Evolutionary conservation across 2,888 invertebrate species (phyloP), one percentile per base, ranked within the genome.

Genomic region (Prosapia bicincta): DNA sequence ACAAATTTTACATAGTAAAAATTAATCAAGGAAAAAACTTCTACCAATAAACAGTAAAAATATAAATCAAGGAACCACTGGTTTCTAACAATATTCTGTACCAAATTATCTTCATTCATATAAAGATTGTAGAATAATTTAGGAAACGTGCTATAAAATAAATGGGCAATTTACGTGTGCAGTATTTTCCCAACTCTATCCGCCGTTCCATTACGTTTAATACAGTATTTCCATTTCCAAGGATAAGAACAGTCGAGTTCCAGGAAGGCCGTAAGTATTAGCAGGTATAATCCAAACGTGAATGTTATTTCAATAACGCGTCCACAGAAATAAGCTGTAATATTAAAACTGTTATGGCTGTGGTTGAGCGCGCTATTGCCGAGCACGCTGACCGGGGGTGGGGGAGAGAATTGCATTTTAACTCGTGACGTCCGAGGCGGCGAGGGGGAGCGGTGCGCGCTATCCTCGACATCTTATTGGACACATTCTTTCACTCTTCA

Each of bases 401-500:
- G 54, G 20, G 0, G 54, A 30, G 54, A 54, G 38, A 54, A 54
- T 54, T 54, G 54, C 54, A 54, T 54, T 54, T 54, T 54, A 54
- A 54, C 54, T 54, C 54, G 20, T 54, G 54, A 54, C 54, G 54
- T 54, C 54, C 54, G 13, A 13, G 54, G 20, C 10, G 3, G 20
- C 6, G 3, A 20, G 20, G 54, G 3, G 2, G 54, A 38, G 38
- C 38, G 6, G 13, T 38, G 10, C 38, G 13, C 7, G 54, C 54
- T 54, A 20, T 54, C 54, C 54, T 20, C 54, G 1, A 54, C 54
- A 9, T 54, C 54, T 54, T 54, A 54, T 54, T 54, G 54, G 54
- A 54, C 54, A 54, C 54, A 54, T 54, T 54, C 54, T 54, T 54
- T 54, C 54, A 54, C 54, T 54, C 54, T 54, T 54, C 54, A 54